phyloP scores from a whole-genome alignment of 2,113 vertebrate genomes.

The Delphinapterus leucas region DNA sequence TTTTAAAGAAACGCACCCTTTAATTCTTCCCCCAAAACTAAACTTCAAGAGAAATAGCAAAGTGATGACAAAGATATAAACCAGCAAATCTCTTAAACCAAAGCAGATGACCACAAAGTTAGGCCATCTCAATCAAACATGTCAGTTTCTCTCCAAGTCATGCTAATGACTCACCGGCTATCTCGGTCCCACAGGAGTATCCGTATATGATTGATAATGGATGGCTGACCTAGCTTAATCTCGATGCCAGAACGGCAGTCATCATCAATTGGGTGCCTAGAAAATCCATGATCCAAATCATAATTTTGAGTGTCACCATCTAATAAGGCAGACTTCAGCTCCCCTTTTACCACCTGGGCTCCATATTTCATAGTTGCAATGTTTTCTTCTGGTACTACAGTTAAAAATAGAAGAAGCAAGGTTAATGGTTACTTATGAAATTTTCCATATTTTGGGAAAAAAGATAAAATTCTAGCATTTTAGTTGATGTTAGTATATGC shows the following conservation, averaged over 20 bases:
- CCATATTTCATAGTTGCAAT: conserved; percentile 99
- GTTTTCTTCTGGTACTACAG: conserved; percentile 95
- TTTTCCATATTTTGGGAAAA: neutral
- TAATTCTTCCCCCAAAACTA: conserved; percentile 23
- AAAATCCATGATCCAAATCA: conserved; percentile 98
- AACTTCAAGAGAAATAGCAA: conserved; percentile 25
- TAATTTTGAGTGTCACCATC: conserved; percentile 99
- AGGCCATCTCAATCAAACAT: neutral
- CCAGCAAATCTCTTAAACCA: conserved; percentile 7
- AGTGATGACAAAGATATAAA: conserved; percentile 19
- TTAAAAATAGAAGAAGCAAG: conserved; percentile 46
- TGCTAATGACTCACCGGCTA: conserved; percentile 86
- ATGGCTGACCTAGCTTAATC: conserved; percentile 95
- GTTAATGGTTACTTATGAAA: neutral
- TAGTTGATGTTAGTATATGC: neutral
- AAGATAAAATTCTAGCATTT: conserved; percentile 8
- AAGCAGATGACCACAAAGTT: neutral
- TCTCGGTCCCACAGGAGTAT: conserved; percentile 97
- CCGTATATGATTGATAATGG: conserved; percentile 96
- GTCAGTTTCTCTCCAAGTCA: neutral
- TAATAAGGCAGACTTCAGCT: conserved; percentile 95
- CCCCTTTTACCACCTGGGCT: conserved; percentile 96
- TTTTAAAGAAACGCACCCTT: neutral
- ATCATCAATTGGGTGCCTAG: conserved; percentile 95
- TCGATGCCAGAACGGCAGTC: conserved; percentile 95